Evolutionary conservation across 1,140 invertebrate species (phyloP).

Genomic region (Cherax quadricarinatus): DNA sequence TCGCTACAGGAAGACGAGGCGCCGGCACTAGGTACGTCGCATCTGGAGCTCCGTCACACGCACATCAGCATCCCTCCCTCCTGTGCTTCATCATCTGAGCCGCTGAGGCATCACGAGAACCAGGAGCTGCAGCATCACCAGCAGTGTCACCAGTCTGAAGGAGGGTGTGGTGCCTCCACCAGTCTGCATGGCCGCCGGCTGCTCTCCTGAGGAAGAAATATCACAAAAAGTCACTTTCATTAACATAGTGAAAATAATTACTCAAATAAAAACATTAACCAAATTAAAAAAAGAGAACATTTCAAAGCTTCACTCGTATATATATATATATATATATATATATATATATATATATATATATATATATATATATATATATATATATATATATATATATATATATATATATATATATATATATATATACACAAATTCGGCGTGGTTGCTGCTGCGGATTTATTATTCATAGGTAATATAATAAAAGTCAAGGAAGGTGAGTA

Average conservation of each 20-base stretch:
- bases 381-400: background rate
- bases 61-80: background rate
- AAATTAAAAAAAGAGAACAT: background rate
- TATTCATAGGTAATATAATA: background rate
- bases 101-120: background rate
- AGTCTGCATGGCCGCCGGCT: constrained; percentile 61
- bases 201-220: constrained; percentile 39
- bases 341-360: no score
- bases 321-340: no score
- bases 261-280: background rate
- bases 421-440: background rate
- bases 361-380: no score
- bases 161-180: constrained; percentile 16
- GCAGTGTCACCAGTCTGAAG: constrained; percentile 23
- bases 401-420: background rate
- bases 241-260: no score
- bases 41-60: background rate
- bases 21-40: no score
- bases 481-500: background rate
- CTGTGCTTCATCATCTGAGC: constrained; percentile 32
- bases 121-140: background rate
- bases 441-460: background rate
- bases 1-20: no score
- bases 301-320: background rate
- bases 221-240: background rate